Conservation (phyloP, 2,113 vertebrate genomes). For the Rissa tridactyla region DNA sequence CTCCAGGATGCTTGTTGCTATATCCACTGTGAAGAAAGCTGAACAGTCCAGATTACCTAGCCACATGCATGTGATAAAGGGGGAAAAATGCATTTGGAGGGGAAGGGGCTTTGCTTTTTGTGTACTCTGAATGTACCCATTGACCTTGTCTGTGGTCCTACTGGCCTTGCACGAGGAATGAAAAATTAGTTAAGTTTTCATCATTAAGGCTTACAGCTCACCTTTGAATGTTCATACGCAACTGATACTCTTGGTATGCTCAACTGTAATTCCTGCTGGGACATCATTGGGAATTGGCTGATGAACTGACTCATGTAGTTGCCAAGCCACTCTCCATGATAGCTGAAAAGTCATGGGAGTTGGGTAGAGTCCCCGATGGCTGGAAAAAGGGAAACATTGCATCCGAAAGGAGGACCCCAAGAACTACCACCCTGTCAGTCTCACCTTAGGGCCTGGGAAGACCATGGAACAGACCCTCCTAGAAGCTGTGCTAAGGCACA, state of each 20-base stretch:
- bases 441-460: neutral
- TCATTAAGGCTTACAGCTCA: neutral
- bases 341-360: neutral
- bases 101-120: neutral
- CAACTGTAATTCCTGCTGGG: neutral
- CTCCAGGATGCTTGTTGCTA: neutral
- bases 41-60: neutral
- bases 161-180: neutral
- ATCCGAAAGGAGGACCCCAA: neutral
- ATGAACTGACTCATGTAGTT: neutral
- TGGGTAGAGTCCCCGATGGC: neutral
- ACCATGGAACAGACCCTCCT: neutral
- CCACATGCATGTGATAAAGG: neutral
- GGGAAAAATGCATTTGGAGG: neutral
- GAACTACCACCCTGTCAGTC: neutral
- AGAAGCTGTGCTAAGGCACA: neutral
- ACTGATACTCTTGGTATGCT: neutral
- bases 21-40: neutral
- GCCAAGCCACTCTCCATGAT: neutral
- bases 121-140: neutral
- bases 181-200: neutral
- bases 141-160: neutral
- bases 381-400: neutral
- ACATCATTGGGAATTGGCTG: neutral
- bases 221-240: neutral